These are phyloP conservation scores for Papilio aristodemus DNA, from an alignment of 1,140 invertebrate genomes.

Conservation along the genomic window DNA sequence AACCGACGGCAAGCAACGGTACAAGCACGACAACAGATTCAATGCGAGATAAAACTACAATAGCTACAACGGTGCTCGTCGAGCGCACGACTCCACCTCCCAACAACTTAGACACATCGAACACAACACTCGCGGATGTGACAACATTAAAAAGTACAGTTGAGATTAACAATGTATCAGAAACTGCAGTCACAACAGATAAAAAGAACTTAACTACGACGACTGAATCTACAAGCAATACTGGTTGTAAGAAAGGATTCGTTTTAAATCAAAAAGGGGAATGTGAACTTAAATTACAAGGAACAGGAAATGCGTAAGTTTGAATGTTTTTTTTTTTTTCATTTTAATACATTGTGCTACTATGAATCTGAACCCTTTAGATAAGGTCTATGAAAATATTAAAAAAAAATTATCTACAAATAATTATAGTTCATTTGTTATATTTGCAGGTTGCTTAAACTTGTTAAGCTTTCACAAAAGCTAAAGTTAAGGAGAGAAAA, in stretches of 20 bases:
- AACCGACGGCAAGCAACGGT: slow-evolving; percentile 56
- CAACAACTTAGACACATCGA: slow-evolving; percentile 25
- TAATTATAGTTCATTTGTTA: too few relatives aligned
- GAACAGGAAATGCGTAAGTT: slow-evolving; percentile 69
- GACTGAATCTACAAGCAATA: slow-evolving; percentile 35
- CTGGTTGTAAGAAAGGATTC: slow-evolving; percentile 71
- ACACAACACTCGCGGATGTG: slow-evolving; percentile 31
- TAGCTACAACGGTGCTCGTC: slow-evolving; percentile 39
- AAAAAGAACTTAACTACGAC: slow-evolving; percentile 41
- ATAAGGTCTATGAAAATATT: background rate
- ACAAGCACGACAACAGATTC: slow-evolving; percentile 44
- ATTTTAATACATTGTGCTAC: too few relatives aligned
- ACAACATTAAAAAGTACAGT: slow-evolving; percentile 37
- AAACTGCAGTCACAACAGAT: slow-evolving; percentile 34
- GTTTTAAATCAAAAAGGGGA: slow-evolving; percentile 67
- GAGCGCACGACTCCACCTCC: slow-evolving; percentile 35
- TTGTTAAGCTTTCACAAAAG: slow-evolving; percentile 70
- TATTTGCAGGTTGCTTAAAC: slow-evolving; percentile 64
- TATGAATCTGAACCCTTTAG: too few relatives aligned
- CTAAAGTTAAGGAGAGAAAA: slow-evolving; percentile 65
- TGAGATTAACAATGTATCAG: slow-evolving; percentile 35
- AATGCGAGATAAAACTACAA: slow-evolving; percentile 49
- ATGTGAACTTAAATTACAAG: slow-evolving; percentile 68
- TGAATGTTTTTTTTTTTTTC: background rate
- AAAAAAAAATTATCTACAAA: too few relatives aligned